These are phyloP conservation scores for Timema cristinae DNA, from an alignment of 2,888 invertebrate genomes.

Conservation along the genomic window DNA sequence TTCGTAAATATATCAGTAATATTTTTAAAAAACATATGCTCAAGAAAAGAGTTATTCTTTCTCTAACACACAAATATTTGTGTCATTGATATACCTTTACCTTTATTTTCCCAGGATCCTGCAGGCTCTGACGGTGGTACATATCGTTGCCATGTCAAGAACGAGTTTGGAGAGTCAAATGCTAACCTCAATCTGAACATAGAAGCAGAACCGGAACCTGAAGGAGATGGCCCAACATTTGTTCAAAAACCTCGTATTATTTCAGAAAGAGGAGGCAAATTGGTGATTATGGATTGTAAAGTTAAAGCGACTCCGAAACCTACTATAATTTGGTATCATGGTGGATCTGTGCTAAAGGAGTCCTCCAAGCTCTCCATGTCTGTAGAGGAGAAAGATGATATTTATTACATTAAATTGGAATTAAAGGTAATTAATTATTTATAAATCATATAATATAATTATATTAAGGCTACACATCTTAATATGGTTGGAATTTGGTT, in stretches of 20 bases:
- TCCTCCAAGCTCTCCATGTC: constrained; percentile 70
- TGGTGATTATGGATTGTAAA: constrained; percentile 84
- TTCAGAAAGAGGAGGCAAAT: constrained; percentile 73
- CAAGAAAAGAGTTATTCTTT: too few species aligned
- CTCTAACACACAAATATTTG: too few species aligned
- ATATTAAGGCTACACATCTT: background rate
- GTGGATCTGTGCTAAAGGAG: constrained; percentile 73
- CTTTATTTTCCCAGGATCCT: constrained; percentile 60
- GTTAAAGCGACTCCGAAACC: constrained; percentile 81
- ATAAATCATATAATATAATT: background rate
- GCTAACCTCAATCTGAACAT: constrained; percentile 96
- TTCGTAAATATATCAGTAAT: background rate
- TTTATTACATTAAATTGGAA: constrained; percentile 83
- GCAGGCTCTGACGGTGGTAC: constrained; percentile 77
- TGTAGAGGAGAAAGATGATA: constrained; percentile 69
- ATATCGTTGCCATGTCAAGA: constrained; percentile 91
- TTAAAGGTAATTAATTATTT: constrained; percentile 50
- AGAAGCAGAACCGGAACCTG: constrained; percentile 91
- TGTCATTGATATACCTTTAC: background rate
- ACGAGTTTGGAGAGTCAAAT: constrained; percentile 94
- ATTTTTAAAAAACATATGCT: too few species aligned
- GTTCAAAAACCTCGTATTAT: constrained; percentile 85
- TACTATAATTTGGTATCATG: constrained; percentile 77
- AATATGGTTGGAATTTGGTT: background rate
- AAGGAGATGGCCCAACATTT: constrained; percentile 92